Base-by-base conservation (phyloP, 1,140 invertebrate genomes). In the Macrobrachium nipponense region DNA sequence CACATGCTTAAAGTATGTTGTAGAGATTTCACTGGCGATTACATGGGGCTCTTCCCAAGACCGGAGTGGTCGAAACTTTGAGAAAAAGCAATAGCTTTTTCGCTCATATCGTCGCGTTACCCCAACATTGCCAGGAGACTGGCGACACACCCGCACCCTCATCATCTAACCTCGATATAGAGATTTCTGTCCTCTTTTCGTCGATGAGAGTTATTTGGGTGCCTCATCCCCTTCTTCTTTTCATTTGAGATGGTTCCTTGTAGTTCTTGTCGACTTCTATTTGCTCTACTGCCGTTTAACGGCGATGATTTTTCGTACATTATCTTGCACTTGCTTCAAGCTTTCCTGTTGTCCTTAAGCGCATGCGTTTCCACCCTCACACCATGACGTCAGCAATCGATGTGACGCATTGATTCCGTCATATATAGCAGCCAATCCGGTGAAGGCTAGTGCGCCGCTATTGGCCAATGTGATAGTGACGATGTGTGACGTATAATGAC, bases 271-370 rank as follows among this genome's bases (percentile, higher is more conserved):
- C 10, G 0, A 36, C 18, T 5, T 43, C n/a, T 60, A 15, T 20
- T 7, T 20, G 64, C 58, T n/a, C 5, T 18, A n/a, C 17, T 7
- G 8, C 17, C 60, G 66, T 43, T 72, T 23, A 44, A 59, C 27
- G 17, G 60, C 64, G 58, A 12, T 14, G 44, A 59, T 75, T 85
- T 84, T 64, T 23, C 43, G 23, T 79, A 58, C 68, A 75, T 75
- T 86, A 86, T 86, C 84, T 72, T 86, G 80, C 78, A 86, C 77
- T 80, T 66, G 84, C 44, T 80, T 83, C 68, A 58, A 73, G 78
- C 84, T 80, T 86, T 86, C 84, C 77, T 20, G 18, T 77, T 62
- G 27, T 79, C 64, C 60, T 70, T 17, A 75, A 86, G 84, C 77
- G 84, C 84, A 80, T 60, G 84, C 84, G 84, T 64, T 86, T 44